Evolutionary conservation across 2,888 invertebrate genomes (phyloP), one percentile per base, ranked within the genome.

Genomic region (Hydraecia micacea): DNA sequence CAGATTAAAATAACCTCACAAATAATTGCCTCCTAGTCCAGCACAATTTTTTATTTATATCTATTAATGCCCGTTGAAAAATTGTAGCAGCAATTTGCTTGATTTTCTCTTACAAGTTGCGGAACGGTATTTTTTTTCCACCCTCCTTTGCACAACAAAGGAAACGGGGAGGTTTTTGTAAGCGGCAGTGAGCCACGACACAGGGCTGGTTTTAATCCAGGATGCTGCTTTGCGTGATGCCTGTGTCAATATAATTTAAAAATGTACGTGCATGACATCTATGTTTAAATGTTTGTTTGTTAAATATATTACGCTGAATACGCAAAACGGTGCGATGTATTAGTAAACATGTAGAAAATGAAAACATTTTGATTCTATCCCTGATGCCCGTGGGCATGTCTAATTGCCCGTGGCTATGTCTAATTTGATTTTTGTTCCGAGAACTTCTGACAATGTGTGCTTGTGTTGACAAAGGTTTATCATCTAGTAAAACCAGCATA

Each of bases 101-200:
- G 91, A 92, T 93, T 93, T 93, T 92, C 89, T 91, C 86, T 88
- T 89, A 90, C 91, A 91, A 92, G 90, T 91, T 90, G 86, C 81
- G 87, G 87, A 90, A 85, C 87, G 86, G 62, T 78, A 69, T 90
- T 92, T 92, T 91, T 88, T 89, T 86, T 86, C n/a, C 89, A 86
- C 85, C 90, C 89, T 91, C 86, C 88, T 92, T 92, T 92, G 88
- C 90, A 91, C 92, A 91, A 94, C 93, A 94, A 94, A 93, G 91
- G 90, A 89, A 85, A 79, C 83, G 85, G 86, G 66, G 58, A n/a
- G 88, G 89, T 89, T 92, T 92, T 91, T 92, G 90, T 90, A 87
- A 89, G 85, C 87, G 87, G 85, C 88, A 87, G 85, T 84, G 83
- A 87, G 85, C 85, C 84, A 83, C 83, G 78, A 83, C 86, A 86